Base-by-base conservation (phyloP, 2,888 invertebrate genomes). In the Tetranychus piercei region DNA sequence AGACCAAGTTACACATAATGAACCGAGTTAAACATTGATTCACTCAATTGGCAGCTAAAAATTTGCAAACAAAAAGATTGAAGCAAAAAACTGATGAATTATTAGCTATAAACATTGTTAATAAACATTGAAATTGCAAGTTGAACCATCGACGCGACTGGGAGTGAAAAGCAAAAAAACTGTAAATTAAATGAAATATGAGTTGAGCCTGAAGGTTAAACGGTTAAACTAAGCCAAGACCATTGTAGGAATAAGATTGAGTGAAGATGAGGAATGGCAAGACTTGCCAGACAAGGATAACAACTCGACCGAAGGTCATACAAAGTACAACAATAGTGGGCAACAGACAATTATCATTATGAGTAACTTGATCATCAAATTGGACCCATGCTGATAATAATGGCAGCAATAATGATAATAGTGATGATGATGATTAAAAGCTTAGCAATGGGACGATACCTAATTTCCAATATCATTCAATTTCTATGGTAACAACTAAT, bases 281-380 rank as follows among this genome's bases (percentile, higher is more conserved):
- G 34, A 34, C 34, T 34, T 34, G 34, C 34, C 34, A 34, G 9
- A 55, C 55, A 8, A 45, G 9, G 9, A 8, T 45, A 45, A 45
- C 45, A 55, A 15, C 9, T 11, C 11, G 55, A 55, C 15, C 15
- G 55, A 55, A 55, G 55, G 55, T 55, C 55, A 55, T 55, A 55
- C 55, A 55, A 9, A 15, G 9, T 55, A 15, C 9, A 55, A 55
- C 15, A 55, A 55, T 55, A 15, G 55, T 15, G 11, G 15, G 15
- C 7, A 15, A 55, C 15, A 55, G 15, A 55, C 55, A 55, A 55
- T 55, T 55, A 55, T 55, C 55, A 55, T 55, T 55, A 55, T 55
- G 55, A 55, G 55, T 55, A 55, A 55, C 55, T 55, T 55, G 55
- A 55, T 55, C 55, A 55, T 55, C 55, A 55, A 55, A 55, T 55